Conservation (phyloP, 1,140 invertebrate genomes). For the Aphidius gifuensis region DNA sequence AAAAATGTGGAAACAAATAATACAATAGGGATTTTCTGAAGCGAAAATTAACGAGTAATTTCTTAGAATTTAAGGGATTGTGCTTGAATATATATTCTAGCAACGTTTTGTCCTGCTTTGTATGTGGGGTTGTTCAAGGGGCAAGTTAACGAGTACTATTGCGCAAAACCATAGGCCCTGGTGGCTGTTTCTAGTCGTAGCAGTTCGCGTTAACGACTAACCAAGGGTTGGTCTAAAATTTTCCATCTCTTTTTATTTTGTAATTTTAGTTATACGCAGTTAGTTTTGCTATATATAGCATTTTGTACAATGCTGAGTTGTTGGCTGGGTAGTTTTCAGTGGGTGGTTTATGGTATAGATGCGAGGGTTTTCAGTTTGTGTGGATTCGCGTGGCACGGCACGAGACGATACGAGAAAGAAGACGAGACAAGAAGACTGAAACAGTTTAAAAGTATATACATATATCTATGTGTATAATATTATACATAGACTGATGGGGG, state of each 20-base stretch:
- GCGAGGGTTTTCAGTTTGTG: neutral
- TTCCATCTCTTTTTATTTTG: too few species aligned
- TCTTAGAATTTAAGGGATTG: too few species aligned
- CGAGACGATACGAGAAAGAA: conserved; percentile 28
- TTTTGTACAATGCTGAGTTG: too few species aligned
- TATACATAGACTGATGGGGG: neutral
- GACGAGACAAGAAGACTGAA: conserved; percentile 22
- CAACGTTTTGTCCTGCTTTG: conserved; percentile 3
- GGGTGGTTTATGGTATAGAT: neutral
- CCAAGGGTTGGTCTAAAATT: too few species aligned
- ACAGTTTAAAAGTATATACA: neutral
- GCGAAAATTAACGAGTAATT: too few species aligned
- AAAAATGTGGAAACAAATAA: too few species aligned
- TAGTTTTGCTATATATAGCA: too few species aligned
- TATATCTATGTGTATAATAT: neutral
- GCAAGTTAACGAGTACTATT: conserved; percentile 5
- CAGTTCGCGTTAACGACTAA: conserved; percentile 44
- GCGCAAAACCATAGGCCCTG: conserved; percentile 3
- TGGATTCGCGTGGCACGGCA: conserved; percentile 16
- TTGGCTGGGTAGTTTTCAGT: conserved; percentile 21
- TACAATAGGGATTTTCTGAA: too few species aligned
- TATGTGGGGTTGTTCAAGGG: neutral
- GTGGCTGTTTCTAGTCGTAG: conserved; percentile 27
- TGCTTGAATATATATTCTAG: neutral
- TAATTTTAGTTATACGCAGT: too few species aligned